These are phyloP conservation scores for Mustela nigripes DNA, from an alignment of 2,113 vertebrate species.

Conservation along the genomic window DNA sequence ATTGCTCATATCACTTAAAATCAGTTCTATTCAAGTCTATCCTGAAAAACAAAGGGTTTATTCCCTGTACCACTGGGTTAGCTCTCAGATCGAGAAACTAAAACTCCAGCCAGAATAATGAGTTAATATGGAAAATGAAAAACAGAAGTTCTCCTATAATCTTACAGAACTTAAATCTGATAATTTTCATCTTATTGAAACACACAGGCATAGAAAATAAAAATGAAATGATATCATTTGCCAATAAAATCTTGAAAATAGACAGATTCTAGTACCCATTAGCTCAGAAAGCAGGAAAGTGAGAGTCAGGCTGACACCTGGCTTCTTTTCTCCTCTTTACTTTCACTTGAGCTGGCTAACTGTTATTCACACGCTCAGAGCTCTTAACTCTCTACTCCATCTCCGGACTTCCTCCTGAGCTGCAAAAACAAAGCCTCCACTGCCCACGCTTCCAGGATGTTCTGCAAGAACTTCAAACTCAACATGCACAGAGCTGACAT, in stretches of 20 bases:
- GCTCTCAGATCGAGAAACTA: background rate
- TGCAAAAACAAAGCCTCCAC: background rate
- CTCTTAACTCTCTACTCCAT: background rate
- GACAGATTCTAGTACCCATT: background rate
- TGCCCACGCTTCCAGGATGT: no score
- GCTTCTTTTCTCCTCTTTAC: background rate
- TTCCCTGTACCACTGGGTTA: background rate
- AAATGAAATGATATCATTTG: background rate
- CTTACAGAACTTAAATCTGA: background rate
- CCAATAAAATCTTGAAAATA: background rate
- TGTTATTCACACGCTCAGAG: background rate
- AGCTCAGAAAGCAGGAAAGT: background rate
- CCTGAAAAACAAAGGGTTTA: background rate
- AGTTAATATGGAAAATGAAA: background rate
- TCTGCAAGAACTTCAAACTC: background rate
- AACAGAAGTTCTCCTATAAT: background rate
- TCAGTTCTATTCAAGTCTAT: background rate
- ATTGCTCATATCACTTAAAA: background rate
- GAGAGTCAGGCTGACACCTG: background rate
- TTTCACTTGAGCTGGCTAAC: background rate
- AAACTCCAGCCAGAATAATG: background rate
- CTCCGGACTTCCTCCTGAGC: background rate
- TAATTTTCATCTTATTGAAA: background rate
- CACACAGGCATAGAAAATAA: background rate
- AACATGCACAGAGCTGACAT: background rate